Base-by-base conservation (phyloP, 2,888 invertebrate genomes). In the Hofmannophila pseudospretella region DNA sequence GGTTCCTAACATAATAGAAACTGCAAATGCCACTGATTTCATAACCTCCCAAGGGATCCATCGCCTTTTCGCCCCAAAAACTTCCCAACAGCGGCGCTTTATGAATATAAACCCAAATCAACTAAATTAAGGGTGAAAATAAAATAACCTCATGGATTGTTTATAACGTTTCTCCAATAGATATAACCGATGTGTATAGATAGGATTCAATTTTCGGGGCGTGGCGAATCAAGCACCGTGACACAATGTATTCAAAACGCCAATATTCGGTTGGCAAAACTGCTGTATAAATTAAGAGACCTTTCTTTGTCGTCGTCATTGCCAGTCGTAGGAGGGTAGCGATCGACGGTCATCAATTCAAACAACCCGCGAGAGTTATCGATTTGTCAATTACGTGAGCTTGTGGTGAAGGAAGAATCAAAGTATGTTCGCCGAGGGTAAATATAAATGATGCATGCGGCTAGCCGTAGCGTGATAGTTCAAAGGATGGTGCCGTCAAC, bases 11-110 rank as follows among this genome's bases (percentile, higher is more conserved):
- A 86, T 82, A 86, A 86, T 86, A 86, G 90, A 82, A 79, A 75
- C 80, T 89, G 88, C 89, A 90, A 90, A 90, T 90, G 90, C 90
- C 90, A 90, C 86, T 89, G 90, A 89, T 88, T 90, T 88, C 86
- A 85, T 88, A 84, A 81, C 82, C 84, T 85, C 88, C 82, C 89
- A 69, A 63, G 78, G 88, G 89, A 89, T 68, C 74, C 72, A 78
- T 81, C 81, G 72, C 75, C 62, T 80, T 78, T 75, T 75, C 74
- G 79, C 82, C 84, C 82, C 59, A 78, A 81, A 82, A 79, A 76
- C 51, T 66, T 58, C 49, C 43, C 47, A 37, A 16, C 33, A 13
- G 9, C 9, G 4, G 1, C 1, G 54, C 25, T 54, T 23, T 22
- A 36, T 44, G 10, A 72, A 58, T 54, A 34, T 64, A 46, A 38